A percentile compares a stretch with the other conserved stretches of the same genome.
phyloP scores from a whole-genome alignment of 2,797 vertebrate species.

The Anolis apletophallus region DNA sequence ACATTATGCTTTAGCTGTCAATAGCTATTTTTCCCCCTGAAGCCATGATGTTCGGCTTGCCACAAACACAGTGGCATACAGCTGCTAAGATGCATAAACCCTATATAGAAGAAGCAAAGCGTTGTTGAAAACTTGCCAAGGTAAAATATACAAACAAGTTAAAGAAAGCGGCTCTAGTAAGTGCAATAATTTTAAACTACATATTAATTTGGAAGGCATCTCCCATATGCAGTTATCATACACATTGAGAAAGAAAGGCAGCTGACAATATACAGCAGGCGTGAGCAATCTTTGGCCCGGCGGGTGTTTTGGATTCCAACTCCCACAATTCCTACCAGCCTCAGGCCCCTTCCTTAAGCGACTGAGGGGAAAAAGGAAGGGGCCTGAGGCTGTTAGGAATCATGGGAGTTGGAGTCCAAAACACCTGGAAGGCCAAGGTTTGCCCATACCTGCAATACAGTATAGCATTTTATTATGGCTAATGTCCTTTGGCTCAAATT shows the following conservation, averaged over 20 bases:
- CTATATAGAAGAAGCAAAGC: constrained; percentile 29
- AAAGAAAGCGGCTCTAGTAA: constrained; percentile 51
- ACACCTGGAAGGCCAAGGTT: too few species aligned
- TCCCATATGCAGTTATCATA: constrained; percentile 59
- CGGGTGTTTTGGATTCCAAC: too few species aligned
- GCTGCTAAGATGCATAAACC: constrained; percentile 49
- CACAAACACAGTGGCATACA: constrained; percentile 41
- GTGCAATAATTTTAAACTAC: constrained; percentile 69
- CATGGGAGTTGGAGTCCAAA: too few species aligned
- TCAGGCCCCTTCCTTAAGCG: too few species aligned
- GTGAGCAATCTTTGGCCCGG: too few species aligned
- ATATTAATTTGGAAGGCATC: constrained; percentile 55
- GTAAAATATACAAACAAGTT: constrained; percentile 60
- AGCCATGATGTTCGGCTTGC: constrained; percentile 55
- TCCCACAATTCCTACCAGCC: too few species aligned
- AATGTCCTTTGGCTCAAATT: constrained; percentile 65
- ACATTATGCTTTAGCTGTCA: constrained; percentile 55
- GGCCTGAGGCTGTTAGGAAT: too few species aligned
- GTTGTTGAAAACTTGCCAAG: constrained; percentile 64
- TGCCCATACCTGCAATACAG: constrained; percentile 9
- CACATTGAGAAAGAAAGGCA: constrained; percentile 53
- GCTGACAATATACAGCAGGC: constrained; percentile 42
- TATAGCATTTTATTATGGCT: constrained; percentile 56
- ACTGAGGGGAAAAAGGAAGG: too few species aligned
- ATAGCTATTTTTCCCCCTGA: constrained; percentile 58